A percentile compares a stretch with the other conserved stretches of the same genome.
Conservation (phyloP, 2,797 vertebrate species). For the Megaceryle alcyon region DNA sequence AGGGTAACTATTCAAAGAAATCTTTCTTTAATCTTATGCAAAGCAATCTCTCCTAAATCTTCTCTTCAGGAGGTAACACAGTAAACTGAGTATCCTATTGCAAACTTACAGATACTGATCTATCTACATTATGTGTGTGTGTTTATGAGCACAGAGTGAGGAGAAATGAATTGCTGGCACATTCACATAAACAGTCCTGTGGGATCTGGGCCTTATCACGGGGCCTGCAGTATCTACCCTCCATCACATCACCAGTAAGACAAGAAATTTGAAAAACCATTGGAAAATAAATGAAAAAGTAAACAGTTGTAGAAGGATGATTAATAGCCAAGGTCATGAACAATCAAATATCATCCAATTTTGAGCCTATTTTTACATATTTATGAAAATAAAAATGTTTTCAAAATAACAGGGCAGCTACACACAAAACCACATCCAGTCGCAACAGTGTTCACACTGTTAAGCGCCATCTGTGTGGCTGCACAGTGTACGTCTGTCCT, state of each 20-base stretch:
- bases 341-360: background rate
- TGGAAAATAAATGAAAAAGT: background rate
- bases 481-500: accelerated
- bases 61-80: background rate
- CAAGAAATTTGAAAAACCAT: background rate
- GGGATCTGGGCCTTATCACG: background rate
- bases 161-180: background rate
- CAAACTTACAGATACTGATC: accelerated
- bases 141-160: background rate
- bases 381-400: background rate
- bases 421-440: background rate
- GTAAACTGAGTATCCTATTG: background rate
- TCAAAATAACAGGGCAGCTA: background rate
- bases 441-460: accelerated
- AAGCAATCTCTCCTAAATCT: background rate
- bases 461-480: accelerated
- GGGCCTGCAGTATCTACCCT: no score
- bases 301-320: background rate
- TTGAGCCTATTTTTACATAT: background rate
- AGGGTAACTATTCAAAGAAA: background rate
- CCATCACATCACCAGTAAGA: background rate
- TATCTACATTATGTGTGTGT: accelerated
- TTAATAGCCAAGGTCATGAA: background rate
- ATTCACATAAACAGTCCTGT: background rate
- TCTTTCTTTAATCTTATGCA: background rate